A percentile compares a stretch with the other conserved stretches of the same genome.
Evolutionary conservation across 1,140 invertebrate species (phyloP).

Genomic region (Babylonia areolata): DNA sequence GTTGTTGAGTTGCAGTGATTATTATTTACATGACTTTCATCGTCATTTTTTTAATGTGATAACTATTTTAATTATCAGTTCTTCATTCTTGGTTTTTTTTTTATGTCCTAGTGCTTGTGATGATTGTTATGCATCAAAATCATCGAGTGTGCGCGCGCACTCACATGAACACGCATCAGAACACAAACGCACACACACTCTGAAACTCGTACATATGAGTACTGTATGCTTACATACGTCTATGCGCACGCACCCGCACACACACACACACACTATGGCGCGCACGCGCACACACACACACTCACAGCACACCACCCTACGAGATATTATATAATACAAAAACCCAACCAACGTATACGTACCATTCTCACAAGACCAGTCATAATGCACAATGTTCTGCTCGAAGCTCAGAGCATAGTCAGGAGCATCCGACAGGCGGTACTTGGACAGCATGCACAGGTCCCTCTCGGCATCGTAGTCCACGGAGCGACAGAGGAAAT

Average conservation of each 20-base stretch:
- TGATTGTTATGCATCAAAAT: no score
- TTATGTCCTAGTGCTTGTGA: no score
- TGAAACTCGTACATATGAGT: neutral
- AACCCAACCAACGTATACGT: no score
- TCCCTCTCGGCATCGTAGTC: constrained; percentile 49
- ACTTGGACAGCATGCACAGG: constrained; percentile 53
- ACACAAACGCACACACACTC: neutral
- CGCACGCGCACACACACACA: neutral
- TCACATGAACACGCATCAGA: neutral
- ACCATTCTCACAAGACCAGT: constrained; percentile 38
- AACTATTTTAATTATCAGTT: no score
- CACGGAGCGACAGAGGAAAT: constrained; percentile 53
- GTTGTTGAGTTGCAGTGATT: no score
- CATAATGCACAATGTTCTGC: constrained; percentile 40
- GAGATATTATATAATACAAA: no score
- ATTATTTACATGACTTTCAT: no score
- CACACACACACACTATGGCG: neutral
- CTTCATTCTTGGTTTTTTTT: no score
- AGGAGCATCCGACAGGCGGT: constrained; percentile 34
- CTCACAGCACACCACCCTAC: neutral
- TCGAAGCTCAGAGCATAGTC: constrained; percentile 49
- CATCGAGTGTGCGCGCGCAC: no score
- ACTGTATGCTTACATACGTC: neutral
- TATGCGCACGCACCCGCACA: neutral
- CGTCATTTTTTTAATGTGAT: no score